Evolutionary conservation across 2,888 invertebrate genomes (phyloP), one percentile per base, ranked within the genome.

Genomic region (Micropterix aruncella): DNA sequence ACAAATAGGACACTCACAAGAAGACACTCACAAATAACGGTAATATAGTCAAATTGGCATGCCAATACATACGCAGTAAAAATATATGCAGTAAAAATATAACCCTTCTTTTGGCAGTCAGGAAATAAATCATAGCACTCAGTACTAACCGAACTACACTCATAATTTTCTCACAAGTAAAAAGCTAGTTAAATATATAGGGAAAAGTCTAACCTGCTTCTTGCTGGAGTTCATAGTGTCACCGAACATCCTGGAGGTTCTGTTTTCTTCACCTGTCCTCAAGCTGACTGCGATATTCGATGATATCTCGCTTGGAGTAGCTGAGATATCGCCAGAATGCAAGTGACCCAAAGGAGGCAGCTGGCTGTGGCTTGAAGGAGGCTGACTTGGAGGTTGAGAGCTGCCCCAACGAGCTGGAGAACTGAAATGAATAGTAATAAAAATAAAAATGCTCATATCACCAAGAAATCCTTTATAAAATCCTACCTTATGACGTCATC

Each of bases 221-320:
- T 27, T 27, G 27, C 12, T 27, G 7, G 27, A 27, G 27, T 69
- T 70, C 47, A 70, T 67, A 2, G 82, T 83, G 55, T 83, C 83
- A 19, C 83, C 83, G 54, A 83, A 83, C 82, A 83, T 83, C 57
- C 83, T 74, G 3, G 80, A 67, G 15, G 78, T 74, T 41, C 77
- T 76, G 48, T 70, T 69, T 37, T 67, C 61, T 58, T 73, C 67
- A 47, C 63, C 52, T 56, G 66, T 63, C 49, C 61, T 57, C 46
- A 65, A 63, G 53, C 63, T 54, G 50, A 60, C 55, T 50, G 60
- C 53, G 46, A 66, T 59, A 36, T 59, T 53, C 49, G 66, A 42
- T 27, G 44, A 37, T 14, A 40, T 38, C 3, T 44, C 66, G 18
- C 67, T 43, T 37, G 45, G 42, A 17, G 44, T 46, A 3, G 19